phyloP scores from a whole-genome alignment of 2,113 vertebrate species.

The Electrona antarctica region DNA sequence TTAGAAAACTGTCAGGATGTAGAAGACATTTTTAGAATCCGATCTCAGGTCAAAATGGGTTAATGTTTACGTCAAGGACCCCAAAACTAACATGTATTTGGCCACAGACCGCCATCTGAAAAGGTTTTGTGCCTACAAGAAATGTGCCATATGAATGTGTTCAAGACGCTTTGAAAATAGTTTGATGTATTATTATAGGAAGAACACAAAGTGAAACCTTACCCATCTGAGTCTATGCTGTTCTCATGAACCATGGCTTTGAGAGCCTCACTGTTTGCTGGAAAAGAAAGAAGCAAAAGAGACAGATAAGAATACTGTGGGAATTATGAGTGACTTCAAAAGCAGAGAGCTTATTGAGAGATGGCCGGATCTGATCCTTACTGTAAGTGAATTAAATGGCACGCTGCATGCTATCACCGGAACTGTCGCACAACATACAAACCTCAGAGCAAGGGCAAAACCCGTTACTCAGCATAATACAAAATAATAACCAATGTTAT shows the following conservation, averaged over 20 bases:
- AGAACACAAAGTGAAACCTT: conserved; percentile 51
- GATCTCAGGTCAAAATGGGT: too few relatives aligned
- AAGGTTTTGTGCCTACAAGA: too few relatives aligned
- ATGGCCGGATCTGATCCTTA: conserved; percentile 50
- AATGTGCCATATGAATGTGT: neutral
- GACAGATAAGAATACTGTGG: conserved; percentile 17
- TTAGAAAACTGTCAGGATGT: too few relatives aligned
- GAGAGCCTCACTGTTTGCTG: conserved; percentile 93
- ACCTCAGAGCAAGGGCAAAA: neutral
- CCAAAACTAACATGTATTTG: too few relatives aligned
- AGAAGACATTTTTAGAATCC: too few relatives aligned
- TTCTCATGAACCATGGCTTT: conserved; percentile 91
- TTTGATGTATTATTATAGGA: neutral
- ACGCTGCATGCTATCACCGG: conserved; percentile 20
- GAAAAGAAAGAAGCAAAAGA: conserved; percentile 9
- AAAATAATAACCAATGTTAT: neutral
- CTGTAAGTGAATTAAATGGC: neutral
- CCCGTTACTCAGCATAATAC: neutral
- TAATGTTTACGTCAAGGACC: too few relatives aligned
- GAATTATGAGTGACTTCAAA: conserved; percentile 62
- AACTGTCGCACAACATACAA: conserved; percentile 6
- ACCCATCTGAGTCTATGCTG: conserved; percentile 90
- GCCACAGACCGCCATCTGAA: too few relatives aligned
- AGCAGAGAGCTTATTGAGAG: conserved; percentile 52
- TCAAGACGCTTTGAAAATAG: neutral